phyloP scores from a whole-genome alignment of 2,797 vertebrate species.

The Botia kubotai region DNA sequence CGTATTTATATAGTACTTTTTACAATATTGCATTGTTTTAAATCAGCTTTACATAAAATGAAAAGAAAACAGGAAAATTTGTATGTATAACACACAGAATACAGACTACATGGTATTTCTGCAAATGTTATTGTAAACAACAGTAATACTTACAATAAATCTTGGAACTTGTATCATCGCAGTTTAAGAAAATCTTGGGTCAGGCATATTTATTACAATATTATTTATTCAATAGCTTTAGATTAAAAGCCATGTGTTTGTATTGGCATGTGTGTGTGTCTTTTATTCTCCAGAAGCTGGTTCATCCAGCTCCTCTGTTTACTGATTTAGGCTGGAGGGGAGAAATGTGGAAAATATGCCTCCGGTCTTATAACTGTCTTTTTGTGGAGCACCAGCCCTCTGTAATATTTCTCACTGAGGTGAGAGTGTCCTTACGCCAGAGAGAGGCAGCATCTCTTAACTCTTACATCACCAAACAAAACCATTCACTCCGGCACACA shows the following conservation, averaged over 20 bases:
- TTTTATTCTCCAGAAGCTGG: constrained; percentile 73
- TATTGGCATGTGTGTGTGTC: constrained; percentile 28
- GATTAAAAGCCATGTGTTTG: constrained; percentile 23
- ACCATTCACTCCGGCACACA: neutral
- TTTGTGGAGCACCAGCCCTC: constrained; percentile 85
- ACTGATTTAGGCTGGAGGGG: constrained; percentile 76
- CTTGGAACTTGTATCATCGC: no score
- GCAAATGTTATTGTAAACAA: no score
- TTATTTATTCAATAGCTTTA: neutral
- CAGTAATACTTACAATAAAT: no score
- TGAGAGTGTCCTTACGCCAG: constrained; percentile 77
- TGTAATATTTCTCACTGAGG: constrained; percentile 86
- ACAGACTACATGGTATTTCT: no score
- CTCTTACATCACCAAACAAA: constrained; percentile 62
- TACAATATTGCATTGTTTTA: no score
- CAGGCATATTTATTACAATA: no score
- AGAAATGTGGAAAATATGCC: constrained; percentile 83
- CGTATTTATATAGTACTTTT: no score
- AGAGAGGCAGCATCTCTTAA: constrained; percentile 69
- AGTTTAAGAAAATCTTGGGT: no score
- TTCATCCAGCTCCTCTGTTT: constrained; percentile 76
- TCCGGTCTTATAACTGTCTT: constrained; percentile 79
- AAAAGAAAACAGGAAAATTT: no score
- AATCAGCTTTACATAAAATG: no score
- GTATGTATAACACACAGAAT: no score